These are phyloP conservation scores for Dicerorhinus sumatrensis DNA, from an alignment of 2,113 vertebrate species.

Conservation along the genomic window DNA sequence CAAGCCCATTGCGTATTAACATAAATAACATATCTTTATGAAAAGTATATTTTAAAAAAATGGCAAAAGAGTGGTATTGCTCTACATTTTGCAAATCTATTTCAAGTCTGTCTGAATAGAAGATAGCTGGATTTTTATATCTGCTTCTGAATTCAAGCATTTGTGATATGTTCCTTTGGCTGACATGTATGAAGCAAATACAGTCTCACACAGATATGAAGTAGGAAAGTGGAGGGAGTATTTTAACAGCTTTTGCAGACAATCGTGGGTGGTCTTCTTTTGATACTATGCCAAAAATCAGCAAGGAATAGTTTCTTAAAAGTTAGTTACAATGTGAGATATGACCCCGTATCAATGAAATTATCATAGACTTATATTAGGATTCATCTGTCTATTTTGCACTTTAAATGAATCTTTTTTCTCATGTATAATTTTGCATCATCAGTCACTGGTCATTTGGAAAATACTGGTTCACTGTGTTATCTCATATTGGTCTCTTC, in stretches of 20 bases:
- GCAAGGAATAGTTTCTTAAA: neutral
- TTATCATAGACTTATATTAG: neutral
- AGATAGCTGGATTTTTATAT: neutral
- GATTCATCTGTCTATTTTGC: neutral
- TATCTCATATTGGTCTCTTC: neutral
- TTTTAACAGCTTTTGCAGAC: neutral
- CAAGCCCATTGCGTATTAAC: neutral
- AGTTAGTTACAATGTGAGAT: neutral
- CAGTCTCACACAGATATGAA: neutral
- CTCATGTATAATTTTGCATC: neutral
- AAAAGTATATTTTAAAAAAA: neutral
- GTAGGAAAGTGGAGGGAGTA: neutral
- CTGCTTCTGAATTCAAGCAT: neutral
- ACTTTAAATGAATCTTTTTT: neutral
- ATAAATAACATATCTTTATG: neutral
- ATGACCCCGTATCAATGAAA: neutral
- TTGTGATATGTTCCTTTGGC: neutral
- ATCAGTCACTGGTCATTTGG: neutral
- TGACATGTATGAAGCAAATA: neutral
- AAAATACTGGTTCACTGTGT: neutral
- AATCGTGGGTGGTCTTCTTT: neutral
- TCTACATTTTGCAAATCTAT: neutral
- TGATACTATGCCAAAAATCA: neutral
- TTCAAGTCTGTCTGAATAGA: neutral
- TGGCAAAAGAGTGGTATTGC: neutral